Percentiles rank a stretch among this genome's conserved stretches.
These are phyloP conservation scores for Amblyopsis hoosieri DNA, from an alignment of 2,797 vertebrate genomes.

Conservation along the genomic window DNA sequence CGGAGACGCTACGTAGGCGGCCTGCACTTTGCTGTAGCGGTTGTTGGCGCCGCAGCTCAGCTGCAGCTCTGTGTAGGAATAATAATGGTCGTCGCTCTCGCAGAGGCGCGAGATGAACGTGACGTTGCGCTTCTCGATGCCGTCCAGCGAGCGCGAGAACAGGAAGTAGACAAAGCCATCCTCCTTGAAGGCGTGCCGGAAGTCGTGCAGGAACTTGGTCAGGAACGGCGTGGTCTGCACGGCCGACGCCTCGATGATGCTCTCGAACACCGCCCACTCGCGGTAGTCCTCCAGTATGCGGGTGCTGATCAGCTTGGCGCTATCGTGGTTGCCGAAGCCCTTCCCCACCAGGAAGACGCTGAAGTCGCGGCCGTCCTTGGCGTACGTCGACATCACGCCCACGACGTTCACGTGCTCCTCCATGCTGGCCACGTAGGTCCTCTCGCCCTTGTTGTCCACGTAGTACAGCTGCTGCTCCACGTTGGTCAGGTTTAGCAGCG, in stretches of 20 bases:
- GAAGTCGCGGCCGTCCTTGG: conserved; percentile 42
- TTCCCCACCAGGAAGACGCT: conserved; percentile 91
- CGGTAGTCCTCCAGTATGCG: conserved; percentile 85
- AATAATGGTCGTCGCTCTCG: conserved; percentile 86
- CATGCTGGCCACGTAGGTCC: conserved; percentile 94
- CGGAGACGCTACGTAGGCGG: conserved; percentile 73
- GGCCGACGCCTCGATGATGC: conserved; percentile 87
- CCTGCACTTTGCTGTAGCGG: conserved; percentile 76
- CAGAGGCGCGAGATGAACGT: conserved; percentile 91
- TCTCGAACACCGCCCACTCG: conserved; percentile 90
- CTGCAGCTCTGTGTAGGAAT: conserved; percentile 94
- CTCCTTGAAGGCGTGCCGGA: conserved; percentile 88
- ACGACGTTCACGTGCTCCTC: conserved; percentile 90
- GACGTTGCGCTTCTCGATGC: conserved; percentile 81
- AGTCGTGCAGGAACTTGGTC: conserved; percentile 86
- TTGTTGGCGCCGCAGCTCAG: conserved; percentile 78
- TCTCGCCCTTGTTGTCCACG: conserved; percentile 88
- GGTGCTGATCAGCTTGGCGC: conserved; percentile 93
- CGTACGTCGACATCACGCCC: conserved; percentile 85
- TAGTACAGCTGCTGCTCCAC: conserved; percentile 85
- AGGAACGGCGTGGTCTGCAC: conserved; percentile 88
- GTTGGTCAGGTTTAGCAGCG: conserved; percentile 84
- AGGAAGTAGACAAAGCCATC: conserved; percentile 88
- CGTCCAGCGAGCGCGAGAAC: conserved; percentile 87
- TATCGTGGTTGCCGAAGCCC: conserved; percentile 89